Evolutionary conservation across 2,888 invertebrate species (phyloP).

Genomic region (Andrena chrysosceles): DNA sequence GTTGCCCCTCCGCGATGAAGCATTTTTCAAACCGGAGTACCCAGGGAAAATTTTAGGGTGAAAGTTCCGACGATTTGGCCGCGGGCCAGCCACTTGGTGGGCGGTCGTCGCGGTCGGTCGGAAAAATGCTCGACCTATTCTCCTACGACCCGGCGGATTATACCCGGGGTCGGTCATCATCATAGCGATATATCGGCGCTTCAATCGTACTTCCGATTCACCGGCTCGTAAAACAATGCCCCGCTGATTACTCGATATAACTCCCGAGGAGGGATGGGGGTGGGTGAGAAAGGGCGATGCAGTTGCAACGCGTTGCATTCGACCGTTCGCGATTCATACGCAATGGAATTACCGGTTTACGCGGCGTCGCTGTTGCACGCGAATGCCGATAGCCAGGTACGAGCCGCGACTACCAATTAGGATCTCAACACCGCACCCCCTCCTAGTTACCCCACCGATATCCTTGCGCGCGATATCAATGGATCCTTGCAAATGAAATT

Average conservation of each 20-base stretch:
- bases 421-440: neutral
- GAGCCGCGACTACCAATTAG: constrained; percentile 57
- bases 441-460: neutral
- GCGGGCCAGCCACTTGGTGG: constrained; percentile 62
- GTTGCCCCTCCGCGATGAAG: constrained; percentile 35
- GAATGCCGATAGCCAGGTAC: constrained; percentile 73
- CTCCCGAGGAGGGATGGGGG: constrained; percentile 65
- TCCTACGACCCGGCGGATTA: constrained; percentile 47
- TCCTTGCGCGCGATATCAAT: constrained; percentile 12
- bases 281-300: constrained; percentile 81
- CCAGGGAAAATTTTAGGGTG: constrained; percentile 49
- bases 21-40: constrained; percentile 67
- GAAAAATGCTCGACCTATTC: constrained; percentile 58
- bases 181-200: constrained; percentile 72
- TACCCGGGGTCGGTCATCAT: constrained; percentile 54
- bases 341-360: constrained; percentile 82
- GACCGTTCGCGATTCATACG: constrained; percentile 81
- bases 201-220: constrained; percentile 82
- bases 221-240: constrained; percentile 84
- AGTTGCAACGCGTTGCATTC: constrained; percentile 60
- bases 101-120: constrained; percentile 25
- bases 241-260: constrained; percentile 84
- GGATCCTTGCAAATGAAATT: constrained; percentile 53
- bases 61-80: constrained; percentile 63
- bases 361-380: constrained; percentile 75